Percentiles rank a stretch among this genome's conserved stretches.
Evolutionary conservation across 2,113 vertebrate genomes (phyloP).

Genomic region (Mola mola): DNA sequence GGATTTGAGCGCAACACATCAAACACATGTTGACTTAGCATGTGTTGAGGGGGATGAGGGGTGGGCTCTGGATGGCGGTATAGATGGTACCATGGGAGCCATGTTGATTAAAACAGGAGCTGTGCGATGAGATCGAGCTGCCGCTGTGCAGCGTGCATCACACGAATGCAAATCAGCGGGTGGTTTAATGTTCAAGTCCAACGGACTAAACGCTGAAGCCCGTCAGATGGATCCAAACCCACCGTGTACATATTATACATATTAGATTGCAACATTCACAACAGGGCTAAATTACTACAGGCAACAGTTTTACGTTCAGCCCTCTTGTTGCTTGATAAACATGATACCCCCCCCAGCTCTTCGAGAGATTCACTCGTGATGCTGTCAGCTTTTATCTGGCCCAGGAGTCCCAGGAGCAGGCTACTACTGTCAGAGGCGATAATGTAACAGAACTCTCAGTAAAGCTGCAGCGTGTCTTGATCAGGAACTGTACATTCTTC

Average conservation of each 20-base stretch:
- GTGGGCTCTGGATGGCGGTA: conserved; percentile 4
- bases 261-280: conserved; percentile 26
- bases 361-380: conserved; percentile 43
- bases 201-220: conserved; percentile 37
- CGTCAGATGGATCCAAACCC: conserved; percentile 26
- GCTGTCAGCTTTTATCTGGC: conserved; percentile 53
- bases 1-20: conserved; percentile 20
- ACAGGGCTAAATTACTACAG: conserved; percentile 29
- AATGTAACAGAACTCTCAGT: conserved; percentile 24
- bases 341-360: conserved; percentile 34
- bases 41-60: conserved; percentile 1
- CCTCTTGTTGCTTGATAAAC: conserved; percentile 37
- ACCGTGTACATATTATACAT: conserved; percentile 24
- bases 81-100: conserved; percentile 34
- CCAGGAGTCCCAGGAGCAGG: conserved; percentile 31
- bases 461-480: neutral
- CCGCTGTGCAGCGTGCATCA: conserved; percentile 47
- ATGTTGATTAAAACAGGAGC: conserved; percentile 73
- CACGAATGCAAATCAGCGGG: conserved; percentile 71
- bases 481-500: neutral
- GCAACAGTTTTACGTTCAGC: conserved; percentile 31
- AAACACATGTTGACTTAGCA: conserved; percentile 48
- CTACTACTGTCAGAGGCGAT: conserved; percentile 32
- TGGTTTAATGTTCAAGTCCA: conserved; percentile 72
- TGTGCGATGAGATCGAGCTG: conserved; percentile 38